Conservation (phyloP, 2,888 invertebrate genomes). For the Lamellibrachia columna region DNA sequence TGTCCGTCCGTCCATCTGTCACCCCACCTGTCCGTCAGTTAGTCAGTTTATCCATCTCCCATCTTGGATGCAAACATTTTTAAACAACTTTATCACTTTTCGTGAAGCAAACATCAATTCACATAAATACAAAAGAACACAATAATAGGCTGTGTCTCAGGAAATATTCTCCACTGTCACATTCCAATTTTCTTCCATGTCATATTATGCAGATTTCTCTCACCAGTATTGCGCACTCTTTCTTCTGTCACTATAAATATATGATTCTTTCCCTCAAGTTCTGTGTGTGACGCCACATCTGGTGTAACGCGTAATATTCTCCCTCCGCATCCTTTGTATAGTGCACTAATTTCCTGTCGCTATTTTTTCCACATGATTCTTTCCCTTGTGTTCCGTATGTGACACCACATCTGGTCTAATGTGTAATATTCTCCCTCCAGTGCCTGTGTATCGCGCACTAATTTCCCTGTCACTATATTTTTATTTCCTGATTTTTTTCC, state of each 20-base stretch:
- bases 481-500: background rate
- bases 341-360: too few species aligned
- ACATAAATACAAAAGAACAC: background rate
- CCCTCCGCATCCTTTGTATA: slow-evolving; percentile 76
- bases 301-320: background rate
- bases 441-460: background rate
- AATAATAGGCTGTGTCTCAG: background rate
- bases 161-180: background rate
- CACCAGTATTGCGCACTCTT: background rate
- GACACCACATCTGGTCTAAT: too few species aligned
- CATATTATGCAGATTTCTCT: background rate
- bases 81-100: background rate
- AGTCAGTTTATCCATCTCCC: background rate
- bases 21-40: too few species aligned
- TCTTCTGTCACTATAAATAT: too few species aligned
- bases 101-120: background rate
- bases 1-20: too few species aligned
- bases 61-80: background rate
- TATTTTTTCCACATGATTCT: too few species aligned
- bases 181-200: background rate
- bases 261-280: background rate
- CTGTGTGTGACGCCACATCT: background rate
- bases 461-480: background rate
- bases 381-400: too few species aligned
- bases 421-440: background rate